Conservation (phyloP, 2,113 vertebrate species). For the Petaurus breviceps region DNA sequence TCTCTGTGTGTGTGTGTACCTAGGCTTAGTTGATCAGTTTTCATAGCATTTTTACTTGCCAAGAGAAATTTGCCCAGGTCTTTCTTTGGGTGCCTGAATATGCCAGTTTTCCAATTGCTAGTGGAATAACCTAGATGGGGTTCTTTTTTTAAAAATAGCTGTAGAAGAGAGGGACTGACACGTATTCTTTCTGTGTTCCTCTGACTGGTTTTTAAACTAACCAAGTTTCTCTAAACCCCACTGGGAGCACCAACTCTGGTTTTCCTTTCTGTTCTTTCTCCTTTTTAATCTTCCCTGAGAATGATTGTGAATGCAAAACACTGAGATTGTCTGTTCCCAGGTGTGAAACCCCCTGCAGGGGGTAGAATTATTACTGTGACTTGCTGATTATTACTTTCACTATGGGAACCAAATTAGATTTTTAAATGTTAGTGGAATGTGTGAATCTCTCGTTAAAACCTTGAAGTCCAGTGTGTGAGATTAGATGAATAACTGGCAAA, state of each 20-base stretch:
- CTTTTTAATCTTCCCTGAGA: neutral
- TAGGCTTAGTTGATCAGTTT: neutral
- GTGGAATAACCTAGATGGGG: neutral
- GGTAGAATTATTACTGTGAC: neutral
- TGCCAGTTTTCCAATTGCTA: slow-evolving; percentile 31
- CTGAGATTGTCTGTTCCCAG: neutral
- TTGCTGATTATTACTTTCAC: neutral
- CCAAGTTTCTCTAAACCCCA: neutral
- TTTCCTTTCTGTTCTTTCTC: neutral
- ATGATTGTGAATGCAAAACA: neutral
- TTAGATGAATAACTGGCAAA: neutral
- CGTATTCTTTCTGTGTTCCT: neutral
- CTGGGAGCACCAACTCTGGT: neutral
- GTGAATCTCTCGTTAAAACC: neutral
- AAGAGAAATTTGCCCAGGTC: slow-evolving; percentile 15
- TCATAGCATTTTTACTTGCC: neutral
- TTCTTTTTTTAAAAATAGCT: slow-evolving; percentile 2
- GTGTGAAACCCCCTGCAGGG: neutral
- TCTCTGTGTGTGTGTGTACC: neutral
- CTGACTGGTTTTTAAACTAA: neutral
- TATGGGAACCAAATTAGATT: neutral
- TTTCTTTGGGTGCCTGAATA: slow-evolving; percentile 8
- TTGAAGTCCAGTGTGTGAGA: neutral
- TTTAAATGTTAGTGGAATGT: neutral
- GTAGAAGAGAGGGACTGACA: too few relatives aligned